Conservation (phyloP, 2,888 invertebrate genomes). For the Thysanoteuthis rhombus region DNA sequence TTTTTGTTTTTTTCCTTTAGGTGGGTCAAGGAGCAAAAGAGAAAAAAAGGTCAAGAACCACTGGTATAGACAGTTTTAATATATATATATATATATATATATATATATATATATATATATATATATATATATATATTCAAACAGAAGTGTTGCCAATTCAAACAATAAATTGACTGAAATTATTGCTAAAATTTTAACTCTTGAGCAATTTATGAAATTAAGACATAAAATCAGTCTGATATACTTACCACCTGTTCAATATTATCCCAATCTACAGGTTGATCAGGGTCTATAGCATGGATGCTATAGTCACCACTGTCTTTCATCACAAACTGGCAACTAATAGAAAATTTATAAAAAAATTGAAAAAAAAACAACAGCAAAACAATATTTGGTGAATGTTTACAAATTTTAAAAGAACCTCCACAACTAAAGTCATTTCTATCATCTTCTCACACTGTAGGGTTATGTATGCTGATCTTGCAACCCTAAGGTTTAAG, state of each 20-base stretch:
- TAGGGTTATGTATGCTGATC: neutral
- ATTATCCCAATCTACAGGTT: conserved; percentile 88
- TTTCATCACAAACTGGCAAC: conserved; percentile 95
- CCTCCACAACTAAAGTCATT: neutral
- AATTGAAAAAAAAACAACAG: too few relatives aligned
- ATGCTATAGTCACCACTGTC: conserved; percentile 81
- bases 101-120: too few relatives aligned
- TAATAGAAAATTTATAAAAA: conserved; percentile 51
- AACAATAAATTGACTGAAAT: neutral
- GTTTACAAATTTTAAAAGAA: neutral
- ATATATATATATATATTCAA: too few relatives aligned
- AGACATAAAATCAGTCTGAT: neutral
- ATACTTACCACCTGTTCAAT: conserved; percentile 90
- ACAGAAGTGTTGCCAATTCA: neutral
- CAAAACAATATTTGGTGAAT: neutral
- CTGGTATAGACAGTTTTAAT: too few relatives aligned
- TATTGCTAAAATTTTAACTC: neutral
- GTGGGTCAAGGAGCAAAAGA: too few relatives aligned
- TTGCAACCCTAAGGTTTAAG: too few relatives aligned
- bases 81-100: too few relatives aligned
- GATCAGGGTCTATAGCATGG: conserved; percentile 85
- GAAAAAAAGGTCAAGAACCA: too few relatives aligned
- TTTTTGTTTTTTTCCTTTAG: too few relatives aligned
- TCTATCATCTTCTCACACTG: neutral
- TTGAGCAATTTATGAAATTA: neutral